These are phyloP conservation scores for Cynopterus brachyotis DNA, from an alignment of 2,113 vertebrate species.

Conservation along the genomic window DNA sequence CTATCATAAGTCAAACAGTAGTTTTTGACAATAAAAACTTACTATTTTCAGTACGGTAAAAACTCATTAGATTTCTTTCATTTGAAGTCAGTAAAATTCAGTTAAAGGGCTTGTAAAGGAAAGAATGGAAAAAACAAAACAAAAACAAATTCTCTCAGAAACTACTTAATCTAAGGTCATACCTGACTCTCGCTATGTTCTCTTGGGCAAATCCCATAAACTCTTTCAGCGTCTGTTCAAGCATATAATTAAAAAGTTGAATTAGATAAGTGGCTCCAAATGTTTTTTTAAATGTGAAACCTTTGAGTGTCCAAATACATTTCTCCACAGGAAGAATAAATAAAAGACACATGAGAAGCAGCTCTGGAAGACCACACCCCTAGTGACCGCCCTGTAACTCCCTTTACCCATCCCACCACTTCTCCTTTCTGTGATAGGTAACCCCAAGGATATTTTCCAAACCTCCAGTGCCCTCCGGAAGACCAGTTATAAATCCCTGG, in stretches of 20 bases:
- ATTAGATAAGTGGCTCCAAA: not conserved
- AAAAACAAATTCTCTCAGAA: not conserved
- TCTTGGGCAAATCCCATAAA: not conserved
- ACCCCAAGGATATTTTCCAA: not conserved
- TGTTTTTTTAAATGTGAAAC: not conserved
- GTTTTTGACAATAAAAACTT: not conserved
- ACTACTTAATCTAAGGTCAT: not conserved
- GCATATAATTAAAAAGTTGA: not conserved
- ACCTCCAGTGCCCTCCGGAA: not conserved
- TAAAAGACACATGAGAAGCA: not conserved
- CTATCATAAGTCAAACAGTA: not conserved
- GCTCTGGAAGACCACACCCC: not conserved
- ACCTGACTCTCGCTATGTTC: not conserved
- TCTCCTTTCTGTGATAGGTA: too few relatives aligned
- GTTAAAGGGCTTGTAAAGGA: not conserved
- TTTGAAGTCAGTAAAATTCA: not conserved
- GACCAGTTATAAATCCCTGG: not conserved
- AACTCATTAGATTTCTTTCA: not conserved
- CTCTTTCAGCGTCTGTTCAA: not conserved
- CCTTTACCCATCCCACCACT: not conserved
- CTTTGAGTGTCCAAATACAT: not conserved
- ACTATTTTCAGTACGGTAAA: not conserved
- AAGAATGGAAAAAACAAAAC: not conserved
- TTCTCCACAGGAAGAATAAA: not conserved
- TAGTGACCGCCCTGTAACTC: not conserved